These are phyloP conservation scores for Orchesella flavescens DNA, from an alignment of 2,888 invertebrate species.

Conservation along the genomic window DNA sequence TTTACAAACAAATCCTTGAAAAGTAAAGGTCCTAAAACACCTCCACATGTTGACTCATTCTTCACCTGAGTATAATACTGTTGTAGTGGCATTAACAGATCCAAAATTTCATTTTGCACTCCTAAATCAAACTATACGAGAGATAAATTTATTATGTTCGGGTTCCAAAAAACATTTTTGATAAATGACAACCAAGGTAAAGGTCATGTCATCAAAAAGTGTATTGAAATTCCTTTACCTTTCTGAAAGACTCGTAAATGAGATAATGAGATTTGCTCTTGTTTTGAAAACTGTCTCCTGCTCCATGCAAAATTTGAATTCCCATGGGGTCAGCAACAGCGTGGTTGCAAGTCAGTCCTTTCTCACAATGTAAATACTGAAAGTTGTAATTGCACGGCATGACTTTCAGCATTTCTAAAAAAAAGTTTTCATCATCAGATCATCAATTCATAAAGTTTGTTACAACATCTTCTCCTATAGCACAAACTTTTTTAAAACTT, in stretches of 20 bases:
- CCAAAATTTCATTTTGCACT: background rate
- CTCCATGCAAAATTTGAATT: conserved; percentile 10
- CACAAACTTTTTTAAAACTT: too few relatives aligned
- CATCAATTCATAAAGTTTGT: background rate
- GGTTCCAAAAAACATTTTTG: background rate
- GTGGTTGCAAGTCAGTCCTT: background rate
- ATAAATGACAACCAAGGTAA: too few relatives aligned
- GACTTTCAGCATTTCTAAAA: background rate
- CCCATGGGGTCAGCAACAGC: background rate
- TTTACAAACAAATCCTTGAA: background rate
- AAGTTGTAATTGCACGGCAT: conserved; percentile 8
- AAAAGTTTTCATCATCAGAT: background rate
- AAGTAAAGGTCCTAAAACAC: background rate
- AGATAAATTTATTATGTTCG: too few relatives aligned
- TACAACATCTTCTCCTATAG: background rate
- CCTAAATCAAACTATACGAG: background rate
- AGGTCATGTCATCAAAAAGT: too few relatives aligned
- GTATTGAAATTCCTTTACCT: background rate
- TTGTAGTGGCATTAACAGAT: background rate
- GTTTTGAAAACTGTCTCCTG: background rate
- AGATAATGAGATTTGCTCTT: background rate
- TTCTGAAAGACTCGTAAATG: background rate
- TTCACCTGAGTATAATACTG: background rate
- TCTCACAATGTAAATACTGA: conserved; percentile 10
- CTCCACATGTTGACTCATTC: background rate